Evolutionary conservation across 2,113 vertebrate genomes (phyloP), one percentile per base, ranked within the genome.

Genomic region (Taxidea taxus): DNA sequence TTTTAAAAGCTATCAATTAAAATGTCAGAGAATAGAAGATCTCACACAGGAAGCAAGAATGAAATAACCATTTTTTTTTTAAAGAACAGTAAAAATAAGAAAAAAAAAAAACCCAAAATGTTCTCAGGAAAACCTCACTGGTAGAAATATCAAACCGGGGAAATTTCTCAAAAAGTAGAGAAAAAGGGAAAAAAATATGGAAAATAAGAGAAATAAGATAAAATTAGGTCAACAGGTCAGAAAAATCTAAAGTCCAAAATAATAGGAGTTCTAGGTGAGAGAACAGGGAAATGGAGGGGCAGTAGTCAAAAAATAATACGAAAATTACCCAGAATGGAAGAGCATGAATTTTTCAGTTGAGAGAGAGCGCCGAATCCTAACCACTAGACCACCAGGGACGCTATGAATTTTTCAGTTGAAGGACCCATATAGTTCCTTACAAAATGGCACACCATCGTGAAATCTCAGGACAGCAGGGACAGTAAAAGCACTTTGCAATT

Each of bases 141-240:
- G 72, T 72, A 25, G 44, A 29, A 89, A 70, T 89, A 47, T 56
- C 47, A 56, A 95, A 42, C 6, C 85, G 60, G 15, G 6, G 54
- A 85, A 87, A 60, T 47, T 37, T 92, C 60, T 92, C 37, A 89
- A 90, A 42, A 92, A 78, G 39, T 83, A 34, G 13, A 60, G 29
- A 23, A n/a, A 83, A 68, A 9, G 47, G 1, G 13, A 66, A 78
- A 51, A 23, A 31, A 29, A 12, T 23, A 77, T 60, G 39, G 31
- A 78, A 94, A 84, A 89, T 83, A 6, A 92, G 78, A 84, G 70
- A 89, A 95, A 89, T 58, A 72, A 81, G 4, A 82, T 84, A 62
- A 90, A 87, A 77, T 77, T 42, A 54, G 9, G 29, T 15, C 7
- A 68, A 29, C 25, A 84, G 15, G 7, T 56, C 37, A 85, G 68